Base-by-base conservation (phyloP, 2,888 invertebrate genomes). In the Ephialtes manifestator region DNA sequence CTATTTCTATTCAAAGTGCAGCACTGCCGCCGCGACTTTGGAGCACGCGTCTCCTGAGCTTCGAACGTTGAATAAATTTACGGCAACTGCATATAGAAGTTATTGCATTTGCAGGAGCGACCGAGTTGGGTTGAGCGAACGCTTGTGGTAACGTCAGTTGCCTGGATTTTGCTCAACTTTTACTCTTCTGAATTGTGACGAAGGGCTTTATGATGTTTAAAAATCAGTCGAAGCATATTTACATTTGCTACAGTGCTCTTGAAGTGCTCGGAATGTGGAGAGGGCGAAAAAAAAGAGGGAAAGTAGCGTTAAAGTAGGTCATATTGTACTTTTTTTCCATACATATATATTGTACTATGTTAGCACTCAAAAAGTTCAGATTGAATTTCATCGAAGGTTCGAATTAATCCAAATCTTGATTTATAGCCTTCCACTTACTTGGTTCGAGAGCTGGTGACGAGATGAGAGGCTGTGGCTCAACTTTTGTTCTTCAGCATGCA, bases 1-100 rank as follows among this genome's bases (percentile, higher is more conserved):
- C 20, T 63, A 72, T 71, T 79, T 71, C 20, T 53, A 79, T 79
- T 79, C 63, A 71, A 24, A 72, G 63, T 51, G 51, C 58, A 24
- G 53, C 35, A 4, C n/a, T n/a, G n/a, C 24, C 11, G 11, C 11
- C 71, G 51, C 65, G 35, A 39, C 46, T 74, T 46, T 43, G 20
- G n/a, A 15, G n/a, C 18, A n/a, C 70, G 39, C 20, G 28, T 48
- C 31, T 28, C 53, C 4, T 28, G 71, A 7, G 31, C 28, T 31
- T 58, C 63, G 39, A 80, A 55, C 18, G 55, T 67, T 39, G 24
- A 80, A 72, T 65, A 48, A 70, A 55, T 55, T 74, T 74, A 67
- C 72, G 55, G 53, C 48, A 13, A 55, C 72, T 67, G 65, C 51
- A 74, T 80, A 31, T 58, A 67, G 46, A 74, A 80, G 63, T 72